A percentile compares a stretch with the other conserved stretches of the same genome.
phyloP scores from a whole-genome alignment of 2,797 vertebrate genomes.

The Xyrichtys novacula region DNA sequence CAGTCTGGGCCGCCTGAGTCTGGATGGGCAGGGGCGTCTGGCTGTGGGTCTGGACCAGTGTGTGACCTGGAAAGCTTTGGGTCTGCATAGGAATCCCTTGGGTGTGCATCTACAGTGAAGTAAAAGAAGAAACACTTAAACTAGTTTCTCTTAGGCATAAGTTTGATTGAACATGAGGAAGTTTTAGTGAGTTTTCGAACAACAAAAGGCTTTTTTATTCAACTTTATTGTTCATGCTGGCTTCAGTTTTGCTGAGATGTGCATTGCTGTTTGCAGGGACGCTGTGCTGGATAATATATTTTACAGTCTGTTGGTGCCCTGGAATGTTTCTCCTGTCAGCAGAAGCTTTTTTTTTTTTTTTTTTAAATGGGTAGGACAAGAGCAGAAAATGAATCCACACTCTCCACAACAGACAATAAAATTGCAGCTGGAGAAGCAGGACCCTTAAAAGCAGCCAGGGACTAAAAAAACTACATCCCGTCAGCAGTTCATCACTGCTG shows the following conservation, averaged over 20 bases:
- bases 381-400: conserved; percentile 13
- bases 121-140: not conserved
- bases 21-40: conserved; percentile 87
- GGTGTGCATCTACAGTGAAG: conserved; percentile 74
- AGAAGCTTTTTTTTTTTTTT: conserved; percentile 24
- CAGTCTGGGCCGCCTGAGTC: conserved; percentile 91
- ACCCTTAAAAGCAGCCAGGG: not conserved
- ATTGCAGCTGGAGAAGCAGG: conserved; percentile 15
- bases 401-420: conserved; percentile 9
- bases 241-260: conserved; percentile 17
- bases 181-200: no score
- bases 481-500: not conserved
- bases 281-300: conserved; percentile 39
- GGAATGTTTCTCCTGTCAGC: conserved; percentile 27
- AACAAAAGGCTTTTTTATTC: no score
- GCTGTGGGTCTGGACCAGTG: conserved; percentile 82
- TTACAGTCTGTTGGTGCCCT: conserved; percentile 16
- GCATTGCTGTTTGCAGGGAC: conserved; percentile 5
- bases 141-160: not conserved
- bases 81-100: conserved; percentile 80
- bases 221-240: not conserved
- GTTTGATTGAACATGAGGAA: no score
- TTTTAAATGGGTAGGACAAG: conserved; percentile 1
- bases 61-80: conserved; percentile 82
- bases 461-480: not conserved